These are phyloP conservation scores for Malaclemys terrapin DNA, from an alignment of 2,113 vertebrate species.

Conservation along the genomic window DNA sequence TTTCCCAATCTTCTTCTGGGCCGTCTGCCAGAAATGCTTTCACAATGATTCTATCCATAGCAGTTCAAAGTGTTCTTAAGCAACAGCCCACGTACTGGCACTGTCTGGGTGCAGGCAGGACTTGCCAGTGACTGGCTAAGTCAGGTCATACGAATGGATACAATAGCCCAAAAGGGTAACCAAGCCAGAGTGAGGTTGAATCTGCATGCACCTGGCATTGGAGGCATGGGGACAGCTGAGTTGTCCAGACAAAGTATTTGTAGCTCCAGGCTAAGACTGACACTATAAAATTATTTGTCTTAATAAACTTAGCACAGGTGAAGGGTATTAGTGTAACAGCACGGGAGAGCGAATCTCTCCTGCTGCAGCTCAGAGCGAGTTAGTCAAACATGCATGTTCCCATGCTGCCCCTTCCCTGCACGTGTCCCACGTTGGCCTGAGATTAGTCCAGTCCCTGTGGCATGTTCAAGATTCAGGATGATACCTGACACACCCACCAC, in stretches of 20 bases:
- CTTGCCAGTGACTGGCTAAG: not conserved
- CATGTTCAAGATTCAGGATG: not conserved
- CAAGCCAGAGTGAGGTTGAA: not conserved
- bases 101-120: not conserved
- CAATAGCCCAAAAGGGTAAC: not conserved
- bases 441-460: not conserved
- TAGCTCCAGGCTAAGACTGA: not conserved
- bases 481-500: not conserved
- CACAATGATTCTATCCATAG: not conserved
- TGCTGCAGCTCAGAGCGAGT: not conserved
- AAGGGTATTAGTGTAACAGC: not conserved
- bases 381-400: not conserved
- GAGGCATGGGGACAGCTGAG: not conserved
- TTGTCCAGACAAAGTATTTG: not conserved
- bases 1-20: slow-evolving; percentile 29
- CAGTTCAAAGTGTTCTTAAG: not conserved
- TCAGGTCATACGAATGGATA: not conserved
- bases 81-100: not conserved
- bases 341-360: not conserved
- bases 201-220: not conserved
- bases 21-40: not conserved
- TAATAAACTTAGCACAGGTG: not conserved
- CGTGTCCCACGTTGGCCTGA: not conserved
- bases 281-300: not conserved
- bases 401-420: not conserved